These are phyloP conservation scores for Carassius gibelio DNA, from an alignment of 2,113 vertebrate species.

Conservation along the genomic window DNA sequence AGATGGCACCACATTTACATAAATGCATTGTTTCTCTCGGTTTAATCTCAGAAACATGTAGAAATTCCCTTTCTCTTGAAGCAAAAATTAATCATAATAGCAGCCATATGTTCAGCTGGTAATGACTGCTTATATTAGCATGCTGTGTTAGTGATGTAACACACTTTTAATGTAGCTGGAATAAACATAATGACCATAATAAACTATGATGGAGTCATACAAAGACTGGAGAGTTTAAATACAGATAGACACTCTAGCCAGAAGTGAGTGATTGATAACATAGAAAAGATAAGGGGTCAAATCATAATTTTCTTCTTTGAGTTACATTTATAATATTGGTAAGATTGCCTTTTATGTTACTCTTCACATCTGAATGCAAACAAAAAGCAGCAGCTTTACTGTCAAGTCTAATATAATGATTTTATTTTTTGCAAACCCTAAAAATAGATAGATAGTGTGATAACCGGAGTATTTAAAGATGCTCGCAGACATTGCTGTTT, in stretches of 20 bases:
- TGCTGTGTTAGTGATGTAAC: neutral
- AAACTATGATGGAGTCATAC: neutral
- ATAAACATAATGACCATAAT: neutral
- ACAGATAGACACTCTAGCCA: neutral
- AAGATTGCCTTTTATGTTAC: neutral
- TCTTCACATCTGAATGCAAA: neutral
- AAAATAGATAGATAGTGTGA: no score
- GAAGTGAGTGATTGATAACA: neutral
- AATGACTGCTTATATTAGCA: constrained; percentile 8
- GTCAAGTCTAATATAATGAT: neutral
- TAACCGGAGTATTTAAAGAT: no score
- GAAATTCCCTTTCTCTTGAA: neutral
- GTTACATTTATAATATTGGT: no score
- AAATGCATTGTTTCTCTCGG: constrained; percentile 15
- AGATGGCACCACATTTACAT: neutral
- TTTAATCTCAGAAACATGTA: neutral
- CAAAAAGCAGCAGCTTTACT: neutral
- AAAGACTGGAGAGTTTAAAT: neutral
- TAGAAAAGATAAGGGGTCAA: neutral
- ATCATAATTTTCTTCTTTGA: no score
- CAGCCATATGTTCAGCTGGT: constrained; percentile 24
- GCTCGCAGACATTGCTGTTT: no score
- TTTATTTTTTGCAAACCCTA: no score
- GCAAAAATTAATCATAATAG: constrained; percentile 2
- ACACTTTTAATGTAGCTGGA: no score